These are phyloP conservation scores for Menura novaehollandiae DNA, from an alignment of 2,113 vertebrate species.

Conservation along the genomic window DNA sequence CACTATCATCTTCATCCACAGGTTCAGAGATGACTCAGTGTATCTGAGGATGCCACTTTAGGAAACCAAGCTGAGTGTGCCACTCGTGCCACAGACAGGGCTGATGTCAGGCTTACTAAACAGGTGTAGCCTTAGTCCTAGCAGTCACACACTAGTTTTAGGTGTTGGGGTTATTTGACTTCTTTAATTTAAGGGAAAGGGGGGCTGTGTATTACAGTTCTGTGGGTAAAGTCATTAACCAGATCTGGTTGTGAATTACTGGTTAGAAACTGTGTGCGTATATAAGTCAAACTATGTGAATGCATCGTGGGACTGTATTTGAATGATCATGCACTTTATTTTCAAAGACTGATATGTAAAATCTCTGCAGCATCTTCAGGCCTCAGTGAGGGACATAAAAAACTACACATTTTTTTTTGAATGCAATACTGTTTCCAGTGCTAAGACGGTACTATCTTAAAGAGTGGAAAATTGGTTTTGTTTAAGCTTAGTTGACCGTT, in stretches of 20 bases:
- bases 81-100: background rate
- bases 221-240: background rate
- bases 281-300: background rate
- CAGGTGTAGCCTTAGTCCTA: background rate
- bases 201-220: background rate
- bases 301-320: background rate
- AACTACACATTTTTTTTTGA: background rate
- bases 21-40: constrained; percentile 32
- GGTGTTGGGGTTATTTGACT: background rate
- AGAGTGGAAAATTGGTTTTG: background rate
- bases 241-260: background rate
- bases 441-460: background rate
- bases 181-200: background rate
- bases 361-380: background rate
- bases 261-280: background rate
- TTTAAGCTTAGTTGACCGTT: background rate
- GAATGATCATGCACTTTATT: background rate
- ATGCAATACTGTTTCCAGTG: background rate
- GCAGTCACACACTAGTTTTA: background rate
- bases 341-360: background rate
- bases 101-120: background rate
- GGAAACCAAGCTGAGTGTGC: background rate
- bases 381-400: background rate
- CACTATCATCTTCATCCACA: background rate
- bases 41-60: background rate